Evolutionary conservation across 2,888 invertebrate genomes (phyloP).

Genomic region (Acanthococcus lagerstroemiae): DNA sequence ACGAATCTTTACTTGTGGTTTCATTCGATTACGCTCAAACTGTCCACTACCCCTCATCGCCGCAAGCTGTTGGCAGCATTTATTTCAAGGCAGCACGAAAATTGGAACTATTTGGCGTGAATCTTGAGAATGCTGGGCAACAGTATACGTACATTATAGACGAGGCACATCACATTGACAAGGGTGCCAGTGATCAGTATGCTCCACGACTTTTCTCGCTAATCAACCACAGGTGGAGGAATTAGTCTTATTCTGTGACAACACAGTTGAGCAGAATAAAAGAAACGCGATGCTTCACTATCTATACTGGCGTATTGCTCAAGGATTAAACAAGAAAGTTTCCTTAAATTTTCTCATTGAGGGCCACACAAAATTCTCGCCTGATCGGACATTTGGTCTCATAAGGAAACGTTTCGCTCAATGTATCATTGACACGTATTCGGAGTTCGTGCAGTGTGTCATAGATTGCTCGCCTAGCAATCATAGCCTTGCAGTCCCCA

Average conservation of each 20-base stretch:
- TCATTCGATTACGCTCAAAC: not conserved
- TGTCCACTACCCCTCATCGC: not conserved
- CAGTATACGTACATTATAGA: not conserved
- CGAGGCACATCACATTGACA: not conserved
- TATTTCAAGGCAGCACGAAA: not conserved
- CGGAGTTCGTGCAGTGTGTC: too few species aligned
- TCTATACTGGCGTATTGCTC: too few species aligned
- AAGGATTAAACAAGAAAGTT: too few species aligned
- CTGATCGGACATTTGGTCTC: too few species aligned
- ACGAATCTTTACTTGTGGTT: not conserved
- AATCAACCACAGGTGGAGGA: not conserved
- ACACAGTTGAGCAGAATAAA: not conserved
- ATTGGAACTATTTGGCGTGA: not conserved
- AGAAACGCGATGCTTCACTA: too few species aligned
- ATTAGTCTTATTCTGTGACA: not conserved
- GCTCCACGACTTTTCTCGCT: not conserved
- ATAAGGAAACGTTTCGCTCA: too few species aligned
- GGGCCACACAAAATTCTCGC: too few species aligned
- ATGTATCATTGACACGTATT: too few species aligned
- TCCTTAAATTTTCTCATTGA: too few species aligned
- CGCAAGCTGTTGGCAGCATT: not conserved
- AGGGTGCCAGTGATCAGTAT: not conserved
- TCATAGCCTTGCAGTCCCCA: too few species aligned
- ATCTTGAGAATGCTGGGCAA: not conserved
- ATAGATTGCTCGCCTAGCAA: too few species aligned